Evolutionary conservation across 2,888 invertebrate species (phyloP).

Genomic region (Trichogramma dendrolimi): DNA sequence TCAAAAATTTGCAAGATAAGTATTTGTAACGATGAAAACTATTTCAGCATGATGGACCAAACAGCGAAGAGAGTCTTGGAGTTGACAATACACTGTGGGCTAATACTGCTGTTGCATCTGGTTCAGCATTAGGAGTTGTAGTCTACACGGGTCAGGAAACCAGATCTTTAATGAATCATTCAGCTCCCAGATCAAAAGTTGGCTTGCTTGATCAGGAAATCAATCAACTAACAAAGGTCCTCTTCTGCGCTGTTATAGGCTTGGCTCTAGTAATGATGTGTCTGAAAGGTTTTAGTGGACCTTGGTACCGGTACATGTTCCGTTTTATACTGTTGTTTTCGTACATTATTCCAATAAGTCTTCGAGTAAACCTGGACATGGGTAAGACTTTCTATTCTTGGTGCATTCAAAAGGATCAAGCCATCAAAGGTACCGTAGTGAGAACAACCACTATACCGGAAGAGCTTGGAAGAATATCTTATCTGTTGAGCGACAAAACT

Average conservation of each 20-base stretch:
- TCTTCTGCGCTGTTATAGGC: conserved; percentile 86
- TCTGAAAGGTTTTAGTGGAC: conserved; percentile 92
- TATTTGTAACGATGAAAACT: conserved; percentile 13
- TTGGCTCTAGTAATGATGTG: conserved; percentile 92
- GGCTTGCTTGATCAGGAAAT: conserved; percentile 94
- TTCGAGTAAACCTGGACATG: conserved; percentile 97
- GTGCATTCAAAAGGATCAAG: conserved; percentile 89
- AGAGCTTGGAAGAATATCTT: conserved; percentile 93
- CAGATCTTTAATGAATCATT: conserved; percentile 97
- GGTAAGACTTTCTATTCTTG: conserved; percentile 97
- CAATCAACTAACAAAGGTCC: conserved; percentile 89
- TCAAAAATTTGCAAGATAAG: conserved; percentile 1
- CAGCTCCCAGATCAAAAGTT: conserved; percentile 90
- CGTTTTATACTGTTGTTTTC: conserved; percentile 95
- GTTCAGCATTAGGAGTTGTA: conserved; percentile 90
- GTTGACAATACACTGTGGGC: conserved; percentile 98
- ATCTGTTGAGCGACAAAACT: conserved; percentile 96
- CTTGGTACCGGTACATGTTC: conserved; percentile 95
- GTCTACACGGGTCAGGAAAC: conserved; percentile 96
- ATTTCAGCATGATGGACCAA: conserved; percentile 58
- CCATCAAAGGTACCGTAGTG: conserved; percentile 91
- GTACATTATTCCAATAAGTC: conserved; percentile 97
- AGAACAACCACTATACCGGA: conserved; percentile 98
- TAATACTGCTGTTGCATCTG: conserved; percentile 95
- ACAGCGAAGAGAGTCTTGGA: conserved; percentile 76